These are phyloP conservation scores for Deroplatys truncata DNA, from an alignment of 2,888 invertebrate genomes.

Conservation along the genomic window DNA sequence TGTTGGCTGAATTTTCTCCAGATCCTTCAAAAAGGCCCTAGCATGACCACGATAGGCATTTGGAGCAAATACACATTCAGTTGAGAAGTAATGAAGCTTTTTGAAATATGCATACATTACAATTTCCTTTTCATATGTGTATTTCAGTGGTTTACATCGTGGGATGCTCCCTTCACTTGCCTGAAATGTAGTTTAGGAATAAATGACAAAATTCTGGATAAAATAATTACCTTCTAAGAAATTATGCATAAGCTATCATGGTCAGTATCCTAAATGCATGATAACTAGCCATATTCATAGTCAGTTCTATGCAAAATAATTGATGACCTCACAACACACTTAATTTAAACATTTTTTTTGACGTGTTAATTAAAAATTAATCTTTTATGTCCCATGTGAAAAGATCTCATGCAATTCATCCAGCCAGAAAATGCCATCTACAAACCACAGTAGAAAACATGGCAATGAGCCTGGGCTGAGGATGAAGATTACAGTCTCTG, in stretches of 20 bases:
- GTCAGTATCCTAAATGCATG: background rate
- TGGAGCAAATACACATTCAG: conserved; percentile 97
- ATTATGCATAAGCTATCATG: background rate
- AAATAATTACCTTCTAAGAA: background rate
- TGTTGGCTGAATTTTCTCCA: conserved; percentile 89
- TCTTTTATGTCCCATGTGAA: no score
- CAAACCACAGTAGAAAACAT: no score
- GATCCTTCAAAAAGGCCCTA: conserved; percentile 83
- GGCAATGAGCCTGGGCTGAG: no score
- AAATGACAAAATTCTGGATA: conserved; percentile 10
- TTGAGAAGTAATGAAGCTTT: conserved; percentile 94
- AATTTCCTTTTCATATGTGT: conserved; percentile 98
- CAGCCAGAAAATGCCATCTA: no score
- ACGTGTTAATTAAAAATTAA: no score
- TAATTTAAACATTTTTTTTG: no score
- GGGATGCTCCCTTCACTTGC: conserved; percentile 79
- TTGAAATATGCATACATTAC: conserved; percentile 99
- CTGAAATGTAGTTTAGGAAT: conserved; percentile 45
- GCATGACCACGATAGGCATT: conserved; percentile 96
- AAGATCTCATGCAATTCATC: no score
- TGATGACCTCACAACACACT: no score
- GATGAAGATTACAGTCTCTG: no score
- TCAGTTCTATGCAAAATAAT: no score
- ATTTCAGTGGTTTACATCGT: conserved; percentile 93
- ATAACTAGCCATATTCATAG: no score